phyloP scores from a whole-genome alignment of 1,140 invertebrate genomes.

The Littorina saxatilis region DNA sequence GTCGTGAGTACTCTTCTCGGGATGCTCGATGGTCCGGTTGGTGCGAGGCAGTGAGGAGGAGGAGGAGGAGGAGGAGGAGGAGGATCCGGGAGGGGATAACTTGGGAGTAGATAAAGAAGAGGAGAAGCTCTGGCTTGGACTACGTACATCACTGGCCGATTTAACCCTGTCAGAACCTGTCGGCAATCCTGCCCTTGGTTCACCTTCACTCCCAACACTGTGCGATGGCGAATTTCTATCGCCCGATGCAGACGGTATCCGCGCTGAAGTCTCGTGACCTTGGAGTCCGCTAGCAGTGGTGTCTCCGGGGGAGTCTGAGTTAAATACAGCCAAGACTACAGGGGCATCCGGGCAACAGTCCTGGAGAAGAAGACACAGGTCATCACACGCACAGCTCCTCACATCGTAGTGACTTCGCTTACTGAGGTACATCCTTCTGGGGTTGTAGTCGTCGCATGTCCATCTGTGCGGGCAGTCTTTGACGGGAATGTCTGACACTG shows the following conservation, averaged over 20 bases:
- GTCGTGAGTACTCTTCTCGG: background rate
- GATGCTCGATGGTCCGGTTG: too few relatives aligned
- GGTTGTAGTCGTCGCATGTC: constrained; percentile 10
- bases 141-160: too few relatives aligned
- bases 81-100: too few relatives aligned
- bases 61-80: too few relatives aligned
- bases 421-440: background rate
- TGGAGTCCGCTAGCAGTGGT: background rate
- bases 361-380: constrained; percentile 15
- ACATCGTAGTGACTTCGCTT: background rate
- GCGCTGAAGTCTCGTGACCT: background rate
- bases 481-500: background rate
- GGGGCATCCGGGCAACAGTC: constrained; percentile 33
- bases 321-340: background rate
- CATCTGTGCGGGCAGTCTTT: background rate
- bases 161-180: too few relatives aligned
- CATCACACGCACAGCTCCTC: constrained; percentile 30
- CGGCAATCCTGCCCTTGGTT: too few relatives aligned
- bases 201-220: too few relatives aligned
- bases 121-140: too few relatives aligned
- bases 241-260: background rate
- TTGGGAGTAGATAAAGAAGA: too few relatives aligned
- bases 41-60: too few relatives aligned
- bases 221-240: background rate
- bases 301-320: background rate